Evolutionary conservation across 2,888 invertebrate species (phyloP), one percentile per base, ranked within the genome.

Genomic region (Oscheius sp.): DNA sequence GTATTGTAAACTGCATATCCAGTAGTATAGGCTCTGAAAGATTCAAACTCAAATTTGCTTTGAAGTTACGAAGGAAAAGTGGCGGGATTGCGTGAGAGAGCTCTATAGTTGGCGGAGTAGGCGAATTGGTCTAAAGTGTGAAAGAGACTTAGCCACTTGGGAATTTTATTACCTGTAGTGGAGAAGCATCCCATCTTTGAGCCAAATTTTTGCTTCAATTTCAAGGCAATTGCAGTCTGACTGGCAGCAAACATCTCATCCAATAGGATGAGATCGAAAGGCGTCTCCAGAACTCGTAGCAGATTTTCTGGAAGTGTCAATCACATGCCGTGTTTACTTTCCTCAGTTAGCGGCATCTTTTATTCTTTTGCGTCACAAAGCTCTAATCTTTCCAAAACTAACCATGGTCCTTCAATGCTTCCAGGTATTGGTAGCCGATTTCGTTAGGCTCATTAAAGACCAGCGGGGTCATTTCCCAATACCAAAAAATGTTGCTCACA

Each of bases 161-260:
- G 25, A 27, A 17, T 34, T 20, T 34, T 20, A 17, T 23, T 65
- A 75, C 75, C 75, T 57, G 75, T 75, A 45, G 75, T 75, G 34
- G 73, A 73, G 48, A 75, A 75, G 31, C 70, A 45, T 1, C 70
- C 58, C n/a, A 75, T 65, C 61, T 73, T 75, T 20, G 75, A 72
- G 10, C 65, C 68, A 57, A 61, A 57, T 3, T 34, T 57, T 46
- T 73, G 57, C 50, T 64, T 65, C 45, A 75, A 20, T 23, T 75
- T 71, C 10, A 75, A 34, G n/a, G 75, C 71, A 33, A 75, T 71
- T 25, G 71, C 61, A 33, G 70, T 69, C 57, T 75, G 75, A 48
- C 70, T 68, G 8, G 73, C 46, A 17, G 70, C 42, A 48, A 72
- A 75, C 31, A 70, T 71, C 63, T 75, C 75, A 63, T 75, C 75